phyloP scores from a whole-genome alignment of 2,797 vertebrate species.

The Hoplostethus atlanticus region DNA sequence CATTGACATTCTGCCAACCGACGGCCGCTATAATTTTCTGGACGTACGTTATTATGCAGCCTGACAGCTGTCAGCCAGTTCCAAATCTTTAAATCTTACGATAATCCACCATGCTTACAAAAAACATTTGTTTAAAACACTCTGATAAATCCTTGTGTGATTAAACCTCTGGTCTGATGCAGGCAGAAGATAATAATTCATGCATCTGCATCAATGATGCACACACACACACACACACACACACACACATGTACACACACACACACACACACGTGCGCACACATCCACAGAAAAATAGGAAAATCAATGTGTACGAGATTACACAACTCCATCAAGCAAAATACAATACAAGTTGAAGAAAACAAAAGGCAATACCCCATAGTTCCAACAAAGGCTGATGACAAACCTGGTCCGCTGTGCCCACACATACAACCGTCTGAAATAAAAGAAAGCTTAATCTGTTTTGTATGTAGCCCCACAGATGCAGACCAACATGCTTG shows the following conservation, averaged over 20 bases:
- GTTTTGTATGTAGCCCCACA: constrained; percentile 52
- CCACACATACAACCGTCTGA: constrained; percentile 45
- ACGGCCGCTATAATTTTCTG: constrained; percentile 80
- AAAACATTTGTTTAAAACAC: constrained; percentile 84
- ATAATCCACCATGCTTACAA: constrained; percentile 85
- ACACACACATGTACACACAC: constrained; percentile 7
- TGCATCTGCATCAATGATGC: constrained; percentile 63
- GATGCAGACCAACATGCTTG: constrained; percentile 46
- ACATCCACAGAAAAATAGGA: constrained; percentile 54
- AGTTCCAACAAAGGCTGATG: constrained; percentile 58
- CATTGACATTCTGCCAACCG: constrained; percentile 79
- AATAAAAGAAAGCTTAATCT: constrained; percentile 58
- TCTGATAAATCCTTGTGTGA: constrained; percentile 80
- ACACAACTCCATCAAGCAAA: constrained; percentile 71
- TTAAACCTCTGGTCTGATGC: constrained; percentile 82
- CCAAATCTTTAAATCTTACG: constrained; percentile 86
- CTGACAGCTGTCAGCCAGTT: constrained; percentile 86
- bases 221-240: neutral
- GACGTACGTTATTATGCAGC: constrained; percentile 80
- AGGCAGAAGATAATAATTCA: constrained; percentile 73
- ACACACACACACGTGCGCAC: constrained; percentile 41
- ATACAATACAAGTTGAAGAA: constrained; percentile 68
- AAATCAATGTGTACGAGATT: constrained; percentile 73
- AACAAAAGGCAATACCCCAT: constrained; percentile 63
- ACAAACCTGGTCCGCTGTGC: constrained; percentile 45